Evolutionary conservation across 1,140 invertebrate genomes (phyloP), one percentile per base, ranked within the genome.

Genomic region (Eriosoma lanigerum): DNA sequence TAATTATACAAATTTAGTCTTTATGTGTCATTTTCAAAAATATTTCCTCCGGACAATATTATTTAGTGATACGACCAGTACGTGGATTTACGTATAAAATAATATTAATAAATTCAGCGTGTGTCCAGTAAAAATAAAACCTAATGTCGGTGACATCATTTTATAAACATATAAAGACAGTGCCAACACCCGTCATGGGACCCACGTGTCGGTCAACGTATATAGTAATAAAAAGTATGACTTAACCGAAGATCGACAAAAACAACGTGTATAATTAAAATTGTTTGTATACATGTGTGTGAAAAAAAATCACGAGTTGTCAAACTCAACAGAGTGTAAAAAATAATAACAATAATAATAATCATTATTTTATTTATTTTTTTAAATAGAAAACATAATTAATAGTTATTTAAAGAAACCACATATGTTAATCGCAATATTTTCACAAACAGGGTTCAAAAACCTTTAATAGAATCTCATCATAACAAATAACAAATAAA

Each of bases 331-430:
- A 3, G 50, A 73, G 70, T 54, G 50, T 32, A 32, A 44, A 54
- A 64, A 38, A 64, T 19, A 4, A 64, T 5, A 62, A 60, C n/a
- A 72, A 48, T 24, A 70, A 72, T 19, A 52, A 73, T 52, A 73
- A 73, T 24, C 9, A 68, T 38, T 44, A n/a, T n/a, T n/a, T n/a
- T n/a, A n/a, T n/a, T n/a, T n/a, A n/a, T n/a, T n/a, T n/a, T n/a
- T n/a, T n/a, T n/a, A n/a, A n/a, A n/a, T n/a, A 68, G 48, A 68
- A 48, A 68, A 68, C 44, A 17, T 73, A 54, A 73, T 56, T 32
- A 56, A 54, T 54, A 48, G 66, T 54, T 73, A 56, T 73, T 73
- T 73, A 73, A 73, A 54, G 70, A 73, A 73, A 54, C 70, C 48
- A 73, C 32, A 38, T 50, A 73, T 73, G 70, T 73, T 68, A 68